A percentile compares a stretch with the other conserved stretches of the same genome.
phyloP scores from a whole-genome alignment of 2,888 invertebrate genomes.

The Zaprionus lineosus region DNA sequence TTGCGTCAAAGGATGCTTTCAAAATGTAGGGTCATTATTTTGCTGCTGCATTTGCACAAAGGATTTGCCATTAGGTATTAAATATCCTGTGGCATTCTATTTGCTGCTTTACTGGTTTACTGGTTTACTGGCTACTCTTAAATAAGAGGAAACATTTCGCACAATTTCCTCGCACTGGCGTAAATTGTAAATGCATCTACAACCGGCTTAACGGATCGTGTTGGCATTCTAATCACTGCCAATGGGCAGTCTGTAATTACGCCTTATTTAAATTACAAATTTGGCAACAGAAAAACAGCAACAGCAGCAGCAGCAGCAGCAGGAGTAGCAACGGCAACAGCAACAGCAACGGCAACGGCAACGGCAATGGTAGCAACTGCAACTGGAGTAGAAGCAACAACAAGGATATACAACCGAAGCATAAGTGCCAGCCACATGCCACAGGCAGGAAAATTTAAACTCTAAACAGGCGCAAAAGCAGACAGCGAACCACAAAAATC shows the following conservation, averaged over 20 bases:
- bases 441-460: conserved; percentile 54
- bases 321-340: background rate
- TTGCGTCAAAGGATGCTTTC: too few species aligned
- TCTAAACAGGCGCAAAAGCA: conserved; percentile 69
- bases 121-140: background rate
- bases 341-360: conserved; percentile 15
- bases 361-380: conserved; percentile 13
- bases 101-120: too few species aligned
- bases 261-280: conserved; percentile 75
- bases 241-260: conserved; percentile 68
- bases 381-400: conserved; percentile 7
- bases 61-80: too few species aligned
- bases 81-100: too few species aligned
- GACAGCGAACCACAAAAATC: conserved; percentile 67
- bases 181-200: conserved; percentile 26
- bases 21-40: too few species aligned
- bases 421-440: conserved; percentile 38
- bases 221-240: conserved; percentile 67
- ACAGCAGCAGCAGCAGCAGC: conserved; percentile 15
- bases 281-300: conserved; percentile 14
- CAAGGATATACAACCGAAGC: conserved; percentile 17
- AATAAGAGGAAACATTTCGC: conserved; percentile 1
- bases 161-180: background rate
- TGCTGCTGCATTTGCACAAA: too few species aligned
- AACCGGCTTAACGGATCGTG: conserved; percentile 47